Evolutionary conservation across 2,113 vertebrate genomes (phyloP).

Genomic region (Lonchura striata): DNA sequence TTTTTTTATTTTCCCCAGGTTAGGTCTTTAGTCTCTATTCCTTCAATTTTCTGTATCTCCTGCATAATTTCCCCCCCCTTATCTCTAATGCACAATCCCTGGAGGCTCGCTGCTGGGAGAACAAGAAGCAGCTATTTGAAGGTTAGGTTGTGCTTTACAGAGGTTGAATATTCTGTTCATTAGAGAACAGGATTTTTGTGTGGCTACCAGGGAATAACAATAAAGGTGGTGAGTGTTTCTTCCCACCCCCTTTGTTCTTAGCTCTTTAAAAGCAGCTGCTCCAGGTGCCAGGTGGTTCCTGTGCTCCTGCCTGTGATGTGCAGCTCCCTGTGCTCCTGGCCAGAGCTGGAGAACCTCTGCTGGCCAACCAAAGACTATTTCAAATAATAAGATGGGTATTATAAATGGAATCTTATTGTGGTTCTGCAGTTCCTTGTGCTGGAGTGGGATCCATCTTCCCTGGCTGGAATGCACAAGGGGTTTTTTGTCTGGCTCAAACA

Average conservation of each 20-base stretch:
- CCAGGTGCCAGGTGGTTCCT: not conserved
- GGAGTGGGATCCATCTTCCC: not conserved
- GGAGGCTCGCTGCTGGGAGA: not conserved
- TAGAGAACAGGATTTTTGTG: not conserved
- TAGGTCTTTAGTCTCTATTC: not conserved
- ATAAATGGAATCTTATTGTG: not conserved
- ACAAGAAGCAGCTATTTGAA: not conserved
- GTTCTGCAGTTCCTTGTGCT: not conserved
- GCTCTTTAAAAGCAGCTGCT: not conserved
- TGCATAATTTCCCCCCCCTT: not conserved
- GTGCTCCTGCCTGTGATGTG: fast-evolving
- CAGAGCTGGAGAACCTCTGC: not conserved
- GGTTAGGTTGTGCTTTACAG: not conserved
- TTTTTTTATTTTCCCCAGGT: not conserved
- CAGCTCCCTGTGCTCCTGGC: not conserved
- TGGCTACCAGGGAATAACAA: not conserved
- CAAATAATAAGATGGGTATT: not conserved
- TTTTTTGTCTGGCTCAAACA: not conserved
- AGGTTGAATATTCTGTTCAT: not conserved
- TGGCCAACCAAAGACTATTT: not conserved
- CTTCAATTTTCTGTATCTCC: not conserved
- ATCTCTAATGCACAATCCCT: not conserved
- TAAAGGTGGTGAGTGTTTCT: not conserved
- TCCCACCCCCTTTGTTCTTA: not conserved
- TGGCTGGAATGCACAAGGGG: not conserved